Conservation (phyloP, 2,113 vertebrate genomes). For the Nyctereutes procyonoides region DNA sequence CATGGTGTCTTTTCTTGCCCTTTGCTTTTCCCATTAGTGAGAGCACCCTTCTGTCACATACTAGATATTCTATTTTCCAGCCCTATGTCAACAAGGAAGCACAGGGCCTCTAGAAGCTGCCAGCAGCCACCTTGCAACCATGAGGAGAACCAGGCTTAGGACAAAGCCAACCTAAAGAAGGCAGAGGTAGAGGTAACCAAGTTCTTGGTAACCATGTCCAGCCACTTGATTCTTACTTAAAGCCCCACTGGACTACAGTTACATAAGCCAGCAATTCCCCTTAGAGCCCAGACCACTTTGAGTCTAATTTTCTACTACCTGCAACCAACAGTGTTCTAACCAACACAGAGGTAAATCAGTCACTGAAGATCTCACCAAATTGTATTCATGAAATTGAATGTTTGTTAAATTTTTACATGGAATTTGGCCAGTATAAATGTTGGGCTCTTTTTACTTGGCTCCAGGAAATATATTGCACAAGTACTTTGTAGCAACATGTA, state of each 20-base stretch:
- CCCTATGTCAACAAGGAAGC: not conserved
- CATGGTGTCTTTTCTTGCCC: not conserved
- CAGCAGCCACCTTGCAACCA: not conserved
- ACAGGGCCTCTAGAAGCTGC: not conserved
- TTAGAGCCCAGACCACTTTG: not conserved
- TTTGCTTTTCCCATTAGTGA: not conserved
- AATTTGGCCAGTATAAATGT: not conserved
- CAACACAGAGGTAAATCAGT: not conserved
- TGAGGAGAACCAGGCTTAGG: not conserved
- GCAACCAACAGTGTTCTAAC: not conserved
- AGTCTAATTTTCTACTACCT: not conserved
- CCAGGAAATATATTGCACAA: not conserved
- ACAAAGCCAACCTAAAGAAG: not conserved
- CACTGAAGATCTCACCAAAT: not conserved
- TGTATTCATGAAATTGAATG: not conserved
- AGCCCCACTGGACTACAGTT: not conserved
- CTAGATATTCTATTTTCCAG: not conserved
- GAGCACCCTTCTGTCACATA: not conserved
- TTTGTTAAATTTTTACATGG: not conserved
- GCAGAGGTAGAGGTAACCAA: not conserved
- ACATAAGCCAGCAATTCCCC: not conserved
- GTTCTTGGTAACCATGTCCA: not conserved
- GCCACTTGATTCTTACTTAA: not conserved
- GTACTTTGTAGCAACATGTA: not conserved
- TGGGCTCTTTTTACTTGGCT: not conserved